Evolutionary conservation across 2,888 invertebrate genomes (phyloP), one percentile per base, ranked within the genome.

Genomic region (Acleris laterana): DNA sequence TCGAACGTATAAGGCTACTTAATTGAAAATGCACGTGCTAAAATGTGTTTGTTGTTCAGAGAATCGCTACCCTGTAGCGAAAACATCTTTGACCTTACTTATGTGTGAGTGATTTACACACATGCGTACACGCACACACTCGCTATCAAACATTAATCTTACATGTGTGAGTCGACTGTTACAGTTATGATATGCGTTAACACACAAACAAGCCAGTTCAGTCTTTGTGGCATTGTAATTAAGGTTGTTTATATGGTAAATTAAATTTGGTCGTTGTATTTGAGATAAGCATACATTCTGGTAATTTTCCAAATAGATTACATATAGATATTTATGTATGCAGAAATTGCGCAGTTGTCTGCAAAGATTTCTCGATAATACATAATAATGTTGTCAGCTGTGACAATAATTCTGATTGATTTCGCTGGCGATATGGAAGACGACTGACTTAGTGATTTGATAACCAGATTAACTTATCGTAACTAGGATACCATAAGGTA

Each of bases 281-380:
- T 9, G 57, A 42, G 65, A 61, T 65, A 61, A 60, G 20, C 38
- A 13, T 4, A 38, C 13, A 38, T 38, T 52, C 66, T 20, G 57
- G 71, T 68, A 68, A 20, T 68, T 69, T 71, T 71, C 71, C 71
- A 32, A 65, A 49, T 48, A 61, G 50, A 61, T 56, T 46, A n/a
- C n/a, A 50, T 48, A 22, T 48, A 28, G 53, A 44, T 58, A 50
- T 68, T 58, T 69, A 50, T 52, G 51, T 62, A 48, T 62, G 48
- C 48, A 56, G 48, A 56, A 63, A 68, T 53, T 68, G 69, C 69
- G 63, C 69, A 69, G 68, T 68, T 68, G 17, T 58, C 28, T 51
- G 17, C 56, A 28, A 5, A 1, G 55, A 48, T 58, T 32, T 22
- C 19, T 55, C 25, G 53, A 60, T 49, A 25, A 19, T 52, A 38